Evolutionary conservation across 2,797 vertebrate genomes (phyloP).

Genomic region (Mallotus villosus): DNA sequence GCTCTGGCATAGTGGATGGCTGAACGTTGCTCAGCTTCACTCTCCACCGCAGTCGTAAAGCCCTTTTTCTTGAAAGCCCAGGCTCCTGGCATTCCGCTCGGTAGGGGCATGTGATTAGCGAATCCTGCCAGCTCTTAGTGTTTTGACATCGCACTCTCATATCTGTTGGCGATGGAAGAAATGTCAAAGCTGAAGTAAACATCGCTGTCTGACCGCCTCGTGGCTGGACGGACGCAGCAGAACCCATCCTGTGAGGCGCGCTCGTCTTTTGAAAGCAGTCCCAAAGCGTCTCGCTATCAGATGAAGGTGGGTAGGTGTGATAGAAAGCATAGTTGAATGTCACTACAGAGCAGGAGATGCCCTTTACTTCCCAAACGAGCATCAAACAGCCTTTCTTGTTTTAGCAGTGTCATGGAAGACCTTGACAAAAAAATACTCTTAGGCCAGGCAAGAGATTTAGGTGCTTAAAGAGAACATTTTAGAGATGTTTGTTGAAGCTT

Average conservation of each 20-base stretch:
- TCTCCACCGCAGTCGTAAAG: slow-evolving; percentile 41
- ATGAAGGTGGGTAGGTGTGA: slow-evolving; percentile 29
- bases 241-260: slow-evolving; percentile 48
- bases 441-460: neutral
- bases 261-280: slow-evolving; percentile 35
- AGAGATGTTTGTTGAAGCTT: neutral
- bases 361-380: slow-evolving; percentile 3
- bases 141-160: slow-evolving; percentile 34
- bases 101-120: slow-evolving; percentile 48
- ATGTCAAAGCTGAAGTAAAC: slow-evolving; percentile 53
- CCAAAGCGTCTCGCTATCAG: slow-evolving; percentile 30
- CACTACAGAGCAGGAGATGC: slow-evolving; percentile 24
- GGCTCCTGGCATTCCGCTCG: slow-evolving; percentile 46
- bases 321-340: slow-evolving; percentile 28
- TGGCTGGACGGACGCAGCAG: slow-evolving; percentile 42
- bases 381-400: slow-evolving; percentile 21
- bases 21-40: slow-evolving; percentile 25
- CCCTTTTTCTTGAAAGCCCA: slow-evolving; percentile 40
- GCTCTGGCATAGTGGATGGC: slow-evolving; percentile 18
- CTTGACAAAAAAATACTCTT: neutral
- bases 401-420: slow-evolving; percentile 2
- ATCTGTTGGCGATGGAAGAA: slow-evolving; percentile 50
- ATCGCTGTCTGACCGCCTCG: slow-evolving; percentile 56
- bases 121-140: slow-evolving; percentile 36
- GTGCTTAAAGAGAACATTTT: neutral